Evolutionary conservation across 2,888 invertebrate species (phyloP), one percentile per base, ranked within the genome.

Genomic region (Brachycybe producta): DNA sequence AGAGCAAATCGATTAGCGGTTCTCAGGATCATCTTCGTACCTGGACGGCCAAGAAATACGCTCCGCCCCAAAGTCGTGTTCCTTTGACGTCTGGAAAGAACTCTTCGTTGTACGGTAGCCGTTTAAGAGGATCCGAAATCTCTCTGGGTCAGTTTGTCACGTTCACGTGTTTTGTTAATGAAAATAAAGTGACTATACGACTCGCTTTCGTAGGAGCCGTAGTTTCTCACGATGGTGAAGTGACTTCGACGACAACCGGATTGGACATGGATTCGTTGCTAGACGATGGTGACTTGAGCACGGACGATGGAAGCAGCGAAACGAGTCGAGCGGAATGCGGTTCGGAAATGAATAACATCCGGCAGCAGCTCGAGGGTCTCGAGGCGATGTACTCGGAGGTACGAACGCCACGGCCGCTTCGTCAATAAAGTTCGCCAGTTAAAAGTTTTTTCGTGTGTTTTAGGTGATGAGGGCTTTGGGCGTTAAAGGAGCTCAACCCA

Each of bases 311-410:
- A 54, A 53, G 61, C 55, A 59, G 67, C 58, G 68, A 69, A 1
- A 84, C 84, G 64, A 81, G 82, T 34, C 80, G 80, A 0, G 65
- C 65, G 4, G 63, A 64, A 44, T 67, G 67, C 43, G 63, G 63
- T 7, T 78, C 79, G 2, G 84, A 84, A 63, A 81, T 83, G 2
- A 72, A 82, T 57, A 80, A 83, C 28, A 84, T 86, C 55, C 71
- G 84, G 23, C 77, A 82, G 54, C 87, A 87, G 63, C 70, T 87
- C 30, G 78, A 85, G 61, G 84, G 85, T 0, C 70, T 87, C 3
- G 86, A 87, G 71, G 80, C 77, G 58, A 87, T 86, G 86, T 87
- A 87, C 63, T 82, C 82, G 0, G 85, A 86, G 71, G 87, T 84
- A 51, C 54, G 39, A 24, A 19, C n/a, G n/a, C 15, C 19, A 38